phyloP scores from a whole-genome alignment of 2,113 vertebrate genomes.

The Leucoraja erinaceus region DNA sequence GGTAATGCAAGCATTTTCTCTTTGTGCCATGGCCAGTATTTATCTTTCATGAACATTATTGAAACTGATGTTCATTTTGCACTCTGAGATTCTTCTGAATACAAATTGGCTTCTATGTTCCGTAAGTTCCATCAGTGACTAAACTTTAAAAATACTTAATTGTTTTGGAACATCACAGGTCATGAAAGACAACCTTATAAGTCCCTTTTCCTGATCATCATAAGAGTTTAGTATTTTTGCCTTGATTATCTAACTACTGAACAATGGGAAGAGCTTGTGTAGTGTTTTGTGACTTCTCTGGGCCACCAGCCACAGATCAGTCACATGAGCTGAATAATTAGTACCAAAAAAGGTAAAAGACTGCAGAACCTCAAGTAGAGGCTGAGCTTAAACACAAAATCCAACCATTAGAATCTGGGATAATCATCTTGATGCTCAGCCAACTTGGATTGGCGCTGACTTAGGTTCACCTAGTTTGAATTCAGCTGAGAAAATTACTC shows the following conservation, averaged over 20 bases:
- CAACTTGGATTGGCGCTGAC: constrained; percentile 23
- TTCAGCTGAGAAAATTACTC: not conserved
- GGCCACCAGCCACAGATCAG: constrained; percentile 17
- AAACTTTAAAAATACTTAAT: not conserved
- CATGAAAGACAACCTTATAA: not conserved
- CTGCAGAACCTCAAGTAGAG: not conserved
- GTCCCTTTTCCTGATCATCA: not conserved
- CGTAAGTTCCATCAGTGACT: not conserved
- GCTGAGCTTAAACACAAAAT: constrained; percentile 6
- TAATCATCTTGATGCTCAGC: not conserved
- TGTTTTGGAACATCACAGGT: not conserved
- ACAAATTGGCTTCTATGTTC: not conserved
- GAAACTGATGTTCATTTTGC: not conserved
- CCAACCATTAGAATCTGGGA: not conserved
- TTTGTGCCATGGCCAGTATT: not conserved
- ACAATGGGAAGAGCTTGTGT: not conserved
- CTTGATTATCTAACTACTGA: not conserved
- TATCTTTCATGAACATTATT: not conserved
- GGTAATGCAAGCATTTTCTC: not conserved
- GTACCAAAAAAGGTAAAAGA: constrained; percentile 32
- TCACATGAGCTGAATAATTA: constrained; percentile 6
- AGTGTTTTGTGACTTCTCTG: not conserved
- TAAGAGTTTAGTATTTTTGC: not conserved
- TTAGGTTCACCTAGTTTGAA: not conserved
- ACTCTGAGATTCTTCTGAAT: not conserved